These are phyloP conservation scores for Mustelus asterias DNA, from an alignment of 2,113 vertebrate genomes.

Conservation along the genomic window DNA sequence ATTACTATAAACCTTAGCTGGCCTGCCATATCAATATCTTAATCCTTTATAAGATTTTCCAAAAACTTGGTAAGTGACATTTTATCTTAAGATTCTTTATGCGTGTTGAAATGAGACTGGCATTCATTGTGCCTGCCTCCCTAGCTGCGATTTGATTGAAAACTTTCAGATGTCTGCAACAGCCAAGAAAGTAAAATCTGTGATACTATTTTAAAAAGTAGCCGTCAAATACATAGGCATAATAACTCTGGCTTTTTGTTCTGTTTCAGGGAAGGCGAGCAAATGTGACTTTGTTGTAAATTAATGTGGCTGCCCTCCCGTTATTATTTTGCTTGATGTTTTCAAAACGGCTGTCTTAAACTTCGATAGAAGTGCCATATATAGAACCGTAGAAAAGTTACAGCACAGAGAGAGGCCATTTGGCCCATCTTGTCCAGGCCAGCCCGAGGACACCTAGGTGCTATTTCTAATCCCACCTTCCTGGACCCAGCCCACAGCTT, in stretches of 20 bases:
- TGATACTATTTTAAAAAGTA: background rate
- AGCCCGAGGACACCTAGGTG: no score
- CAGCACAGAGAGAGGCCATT: no score
- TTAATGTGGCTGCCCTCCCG: no score
- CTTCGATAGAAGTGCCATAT: no score
- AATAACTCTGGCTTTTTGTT: background rate
- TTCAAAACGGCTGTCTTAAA: no score
- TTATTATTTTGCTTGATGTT: no score
- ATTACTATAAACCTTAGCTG: background rate
- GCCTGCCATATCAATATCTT: background rate
- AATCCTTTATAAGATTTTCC: conserved; percentile 4
- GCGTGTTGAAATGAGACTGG: background rate
- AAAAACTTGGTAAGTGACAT: background rate
- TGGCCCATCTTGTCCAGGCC: no score
- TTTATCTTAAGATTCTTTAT: background rate
- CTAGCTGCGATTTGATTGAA: background rate
- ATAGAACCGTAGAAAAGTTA: no score
- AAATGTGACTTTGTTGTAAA: no score
- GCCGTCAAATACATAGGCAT: background rate
- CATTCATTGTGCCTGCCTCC: background rate
- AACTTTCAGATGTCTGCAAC: background rate
- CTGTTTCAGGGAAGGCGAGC: no score
- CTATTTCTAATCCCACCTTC: no score
- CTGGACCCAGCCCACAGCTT: no score
- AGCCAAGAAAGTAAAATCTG: background rate